Percentiles rank a stretch among this genome's conserved stretches.
Conservation (phyloP, 1,140 invertebrate species). For the Bombus impatiens region DNA sequence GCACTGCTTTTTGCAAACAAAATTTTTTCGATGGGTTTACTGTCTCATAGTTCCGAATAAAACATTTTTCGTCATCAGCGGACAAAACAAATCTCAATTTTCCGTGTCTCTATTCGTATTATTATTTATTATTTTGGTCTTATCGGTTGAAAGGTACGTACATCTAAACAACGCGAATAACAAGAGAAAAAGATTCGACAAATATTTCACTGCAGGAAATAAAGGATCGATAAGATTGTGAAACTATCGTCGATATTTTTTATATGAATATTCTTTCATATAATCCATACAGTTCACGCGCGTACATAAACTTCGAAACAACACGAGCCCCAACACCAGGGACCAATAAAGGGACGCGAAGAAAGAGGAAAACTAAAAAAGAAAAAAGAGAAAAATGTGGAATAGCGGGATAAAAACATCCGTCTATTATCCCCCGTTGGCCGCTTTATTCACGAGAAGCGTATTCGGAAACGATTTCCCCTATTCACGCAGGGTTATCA, state of each 20-base stretch:
- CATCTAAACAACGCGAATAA: no score
- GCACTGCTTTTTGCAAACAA: no score
- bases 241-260: neutral
- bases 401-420: neutral
- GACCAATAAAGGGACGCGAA: neutral
- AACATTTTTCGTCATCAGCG: no score
- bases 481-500: conserved; percentile 37
- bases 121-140: no score
- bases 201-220: no score
- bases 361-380: neutral
- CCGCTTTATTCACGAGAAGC: conserved; percentile 24
- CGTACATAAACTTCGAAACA: neutral
- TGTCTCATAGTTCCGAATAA: no score
- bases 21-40: no score
- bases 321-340: neutral
- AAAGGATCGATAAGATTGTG: no score
- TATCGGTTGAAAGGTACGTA: no score
- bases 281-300: neutral
- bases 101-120: no score
- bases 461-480: conserved; percentile 47
- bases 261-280: neutral
- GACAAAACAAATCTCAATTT: no score
- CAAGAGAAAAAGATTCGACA: no score
- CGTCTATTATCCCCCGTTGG: conserved; percentile 21
- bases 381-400: neutral